phyloP scores from a whole-genome alignment of 2,888 invertebrate species.

The Drosophila quinaria region DNA sequence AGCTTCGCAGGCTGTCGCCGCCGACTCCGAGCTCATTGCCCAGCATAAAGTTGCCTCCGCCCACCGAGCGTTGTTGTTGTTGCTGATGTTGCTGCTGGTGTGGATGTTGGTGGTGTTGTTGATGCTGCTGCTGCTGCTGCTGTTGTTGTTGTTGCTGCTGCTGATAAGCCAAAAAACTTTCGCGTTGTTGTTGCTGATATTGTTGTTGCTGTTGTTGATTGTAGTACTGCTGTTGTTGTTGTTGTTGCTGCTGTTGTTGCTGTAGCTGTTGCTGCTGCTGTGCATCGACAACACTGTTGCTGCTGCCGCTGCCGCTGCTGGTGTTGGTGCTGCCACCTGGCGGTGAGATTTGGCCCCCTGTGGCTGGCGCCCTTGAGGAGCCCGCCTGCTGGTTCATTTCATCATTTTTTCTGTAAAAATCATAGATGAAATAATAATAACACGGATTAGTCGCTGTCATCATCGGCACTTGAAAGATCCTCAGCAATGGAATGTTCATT shows the following conservation, averaged over 20 bases:
- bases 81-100: constrained; percentile 82
- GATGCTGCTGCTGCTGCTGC: constrained; percentile 72
- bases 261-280: constrained; percentile 65
- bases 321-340: constrained; percentile 83
- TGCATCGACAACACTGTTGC: constrained; percentile 24
- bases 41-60: constrained; percentile 75
- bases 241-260: constrained; percentile 47
- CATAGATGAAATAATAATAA: constrained; percentile 32
- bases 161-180: constrained; percentile 58
- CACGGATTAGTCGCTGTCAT: constrained; percentile 35
- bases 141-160: constrained; percentile 73
- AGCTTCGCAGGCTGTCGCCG: constrained; percentile 84
- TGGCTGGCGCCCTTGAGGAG: constrained; percentile 86
- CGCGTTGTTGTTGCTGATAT: constrained; percentile 78
- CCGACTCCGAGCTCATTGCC: constrained; percentile 76
- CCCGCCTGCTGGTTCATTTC: constrained; percentile 86
- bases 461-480: not conserved
- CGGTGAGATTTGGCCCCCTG: constrained; percentile 86
- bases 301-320: constrained; percentile 67
- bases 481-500: not conserved
- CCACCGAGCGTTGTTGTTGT: constrained; percentile 57
- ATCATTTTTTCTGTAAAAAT: constrained; percentile 85
- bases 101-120: constrained; percentile 79
- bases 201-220: constrained; percentile 76
- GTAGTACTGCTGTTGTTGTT: constrained; percentile 79